Percentiles rank a stretch among this genome's conserved stretches.
Conservation (phyloP, 2,113 vertebrate species). For the Pagrus major region DNA sequence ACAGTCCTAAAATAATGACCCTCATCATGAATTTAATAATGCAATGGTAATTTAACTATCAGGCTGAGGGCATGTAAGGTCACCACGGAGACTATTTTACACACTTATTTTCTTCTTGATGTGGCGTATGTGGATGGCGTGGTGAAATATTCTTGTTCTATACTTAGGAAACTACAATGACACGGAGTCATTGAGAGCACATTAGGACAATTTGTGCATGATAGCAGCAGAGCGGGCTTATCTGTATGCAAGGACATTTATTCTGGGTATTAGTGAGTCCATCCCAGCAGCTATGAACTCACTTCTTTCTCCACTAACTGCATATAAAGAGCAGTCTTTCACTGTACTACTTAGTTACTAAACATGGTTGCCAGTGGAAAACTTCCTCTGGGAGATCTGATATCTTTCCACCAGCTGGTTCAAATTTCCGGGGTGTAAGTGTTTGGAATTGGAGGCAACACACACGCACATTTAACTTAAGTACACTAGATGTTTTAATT, state of each 20-base stretch:
- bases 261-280: conserved; percentile 16
- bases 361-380: not conserved
- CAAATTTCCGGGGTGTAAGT: not conserved
- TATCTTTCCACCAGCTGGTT: not conserved
- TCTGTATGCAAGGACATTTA: conserved; percentile 37
- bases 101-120: not conserved
- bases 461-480: not conserved
- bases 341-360: not conserved
- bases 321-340: conserved; percentile 19
- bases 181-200: conserved; percentile 11
- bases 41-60: not conserved
- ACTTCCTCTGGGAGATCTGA: not conserved
- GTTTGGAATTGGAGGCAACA: not conserved
- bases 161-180: conserved; percentile 12
- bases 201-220: conserved; percentile 29
- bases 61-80: not conserved
- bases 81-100: not conserved
- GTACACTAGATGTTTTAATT: not conserved
- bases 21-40: not conserved
- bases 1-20: not conserved
- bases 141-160: not conserved
- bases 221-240: conserved; percentile 1
- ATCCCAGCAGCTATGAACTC: conserved; percentile 7
- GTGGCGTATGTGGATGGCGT: not conserved
- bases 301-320: not conserved